Evolutionary conservation across 2,888 invertebrate species (phyloP).

Genomic region (Desoria tigrina): DNA sequence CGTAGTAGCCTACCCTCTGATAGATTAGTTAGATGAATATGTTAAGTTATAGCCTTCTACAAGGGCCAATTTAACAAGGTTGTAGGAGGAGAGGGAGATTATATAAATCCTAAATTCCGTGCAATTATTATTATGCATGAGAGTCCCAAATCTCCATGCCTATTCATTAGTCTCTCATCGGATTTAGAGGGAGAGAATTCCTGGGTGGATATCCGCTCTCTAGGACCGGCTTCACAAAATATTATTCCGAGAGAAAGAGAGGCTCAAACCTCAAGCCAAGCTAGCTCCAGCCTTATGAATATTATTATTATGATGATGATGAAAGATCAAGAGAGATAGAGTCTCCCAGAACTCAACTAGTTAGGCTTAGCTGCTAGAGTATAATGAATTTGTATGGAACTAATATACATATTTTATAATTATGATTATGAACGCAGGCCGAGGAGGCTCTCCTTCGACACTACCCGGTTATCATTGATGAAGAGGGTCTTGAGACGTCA

Average conservation of each 20-base stretch:
- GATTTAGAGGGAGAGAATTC: conserved; percentile 10
- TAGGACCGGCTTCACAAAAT: neutral
- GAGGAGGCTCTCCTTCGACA: conserved; percentile 60
- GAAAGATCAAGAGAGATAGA: neutral
- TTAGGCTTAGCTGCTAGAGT: too few species aligned
- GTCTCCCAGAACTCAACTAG: too few species aligned
- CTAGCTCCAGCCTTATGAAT: neutral
- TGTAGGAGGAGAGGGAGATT: too few species aligned
- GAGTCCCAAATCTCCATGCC: conserved; percentile 10
- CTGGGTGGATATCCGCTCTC: neutral
- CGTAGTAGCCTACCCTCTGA: too few species aligned
- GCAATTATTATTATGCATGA: conserved; percentile 21
- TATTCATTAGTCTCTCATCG: conserved; percentile 17
- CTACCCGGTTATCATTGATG: conserved; percentile 59
- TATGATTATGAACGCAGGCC: conserved; percentile 56
- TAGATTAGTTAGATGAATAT: too few species aligned
- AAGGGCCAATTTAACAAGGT: too few species aligned
- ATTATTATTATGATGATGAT: conserved; percentile 1
- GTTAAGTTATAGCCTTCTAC: too few species aligned
- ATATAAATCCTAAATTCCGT: too few species aligned
- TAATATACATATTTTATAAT: neutral
- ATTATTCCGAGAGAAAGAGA: conserved; percentile 10
- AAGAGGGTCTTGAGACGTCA: conserved; percentile 74
- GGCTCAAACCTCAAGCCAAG: conserved; percentile 2
- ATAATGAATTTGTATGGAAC: neutral